Evolutionary conservation across 2,888 invertebrate species (phyloP).

Genomic region (Diarsia dahlii): DNA sequence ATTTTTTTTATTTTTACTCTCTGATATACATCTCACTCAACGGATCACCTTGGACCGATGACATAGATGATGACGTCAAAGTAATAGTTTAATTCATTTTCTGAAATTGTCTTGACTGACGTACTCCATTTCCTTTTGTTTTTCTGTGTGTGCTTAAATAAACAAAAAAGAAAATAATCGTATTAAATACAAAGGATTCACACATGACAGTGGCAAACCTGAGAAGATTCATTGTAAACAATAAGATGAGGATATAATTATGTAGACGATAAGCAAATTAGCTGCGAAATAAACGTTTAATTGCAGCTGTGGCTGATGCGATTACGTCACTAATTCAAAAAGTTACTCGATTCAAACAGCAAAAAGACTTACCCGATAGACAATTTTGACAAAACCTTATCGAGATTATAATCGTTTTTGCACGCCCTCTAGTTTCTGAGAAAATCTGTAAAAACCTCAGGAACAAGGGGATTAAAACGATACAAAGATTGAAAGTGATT

Average conservation of each 20-base stretch:
- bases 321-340: conserved; percentile 13
- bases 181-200: neutral
- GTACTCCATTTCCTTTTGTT: neutral
- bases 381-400: conserved; percentile 57
- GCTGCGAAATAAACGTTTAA: conserved; percentile 24
- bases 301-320: conserved; percentile 10
- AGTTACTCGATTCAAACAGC: neutral
- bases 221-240: neutral
- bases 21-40: neutral
- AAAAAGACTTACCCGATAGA: neutral
- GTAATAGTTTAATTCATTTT: neutral
- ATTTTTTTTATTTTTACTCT: too few relatives aligned
- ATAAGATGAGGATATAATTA: conserved; percentile 23
- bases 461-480: conserved; percentile 62
- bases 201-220: neutral
- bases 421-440: conserved; percentile 13
- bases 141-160: neutral
- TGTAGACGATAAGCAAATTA: conserved; percentile 33
- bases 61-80: neutral
- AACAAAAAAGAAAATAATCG: neutral
- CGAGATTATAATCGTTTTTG: neutral
- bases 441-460: conserved; percentile 52
- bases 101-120: neutral
- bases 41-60: neutral
- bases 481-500: conserved; percentile 45